phyloP scores from a whole-genome alignment of 2,888 invertebrate species.

The Apotomis capreana region DNA sequence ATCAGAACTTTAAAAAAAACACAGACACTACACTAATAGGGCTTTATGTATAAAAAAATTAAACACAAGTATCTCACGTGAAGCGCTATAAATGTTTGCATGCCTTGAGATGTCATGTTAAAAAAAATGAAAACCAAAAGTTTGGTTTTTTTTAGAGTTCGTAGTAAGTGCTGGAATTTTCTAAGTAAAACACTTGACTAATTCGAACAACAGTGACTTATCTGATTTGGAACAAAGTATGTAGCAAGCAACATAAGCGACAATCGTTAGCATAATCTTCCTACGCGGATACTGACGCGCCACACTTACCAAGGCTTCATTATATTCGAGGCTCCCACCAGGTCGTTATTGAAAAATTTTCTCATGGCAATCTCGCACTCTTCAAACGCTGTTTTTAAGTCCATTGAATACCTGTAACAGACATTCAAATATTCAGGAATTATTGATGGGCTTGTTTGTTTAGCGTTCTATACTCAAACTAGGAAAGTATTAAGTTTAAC shows the following conservation, averaged over 20 bases:
- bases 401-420: conserved; percentile 73
- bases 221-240: background rate
- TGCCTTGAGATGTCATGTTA: no score
- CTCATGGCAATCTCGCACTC: conserved; percentile 92
- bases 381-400: conserved; percentile 87
- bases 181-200: background rate
- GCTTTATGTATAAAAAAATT: no score
- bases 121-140: no score
- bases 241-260: background rate
- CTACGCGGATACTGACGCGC: background rate
- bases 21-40: no score
- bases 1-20: no score
- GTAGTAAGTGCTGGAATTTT: no score
- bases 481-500: no score
- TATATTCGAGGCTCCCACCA: conserved; percentile 89
- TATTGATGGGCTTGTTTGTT: no score
- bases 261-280: background rate
- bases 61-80: no score
- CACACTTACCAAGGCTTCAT: conserved; percentile 89
- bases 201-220: background rate
- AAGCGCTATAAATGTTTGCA: no score
- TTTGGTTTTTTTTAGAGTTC: no score
- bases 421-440: background rate
- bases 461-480: no score
- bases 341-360: conserved; percentile 96